Percentiles rank a stretch among this genome's conserved stretches.
Conservation (phyloP, 2,113 vertebrate genomes). For the Corythaixoides concolor region DNA sequence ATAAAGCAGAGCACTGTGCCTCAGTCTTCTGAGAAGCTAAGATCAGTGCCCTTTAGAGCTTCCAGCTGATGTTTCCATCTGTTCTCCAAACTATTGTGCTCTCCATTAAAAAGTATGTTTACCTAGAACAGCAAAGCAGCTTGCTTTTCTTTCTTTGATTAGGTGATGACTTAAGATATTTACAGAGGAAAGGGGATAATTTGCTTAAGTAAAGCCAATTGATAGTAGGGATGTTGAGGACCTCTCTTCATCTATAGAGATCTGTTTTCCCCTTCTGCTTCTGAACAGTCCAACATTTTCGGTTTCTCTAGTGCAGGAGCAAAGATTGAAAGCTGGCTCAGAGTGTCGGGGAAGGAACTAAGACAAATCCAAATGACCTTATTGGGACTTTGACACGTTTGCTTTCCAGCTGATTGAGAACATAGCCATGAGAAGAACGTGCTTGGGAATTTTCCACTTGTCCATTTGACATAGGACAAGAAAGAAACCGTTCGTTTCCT, state of each 20-base stretch:
- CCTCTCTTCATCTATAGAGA: neutral
- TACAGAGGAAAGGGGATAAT: neutral
- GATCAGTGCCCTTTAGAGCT: neutral
- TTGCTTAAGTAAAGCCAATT: neutral
- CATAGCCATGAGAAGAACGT: neutral
- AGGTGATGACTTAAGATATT: neutral
- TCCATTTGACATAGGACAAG: neutral
- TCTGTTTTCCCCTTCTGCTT: neutral
- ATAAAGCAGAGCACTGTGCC: neutral
- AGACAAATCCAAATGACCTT: neutral
- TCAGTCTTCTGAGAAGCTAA: neutral
- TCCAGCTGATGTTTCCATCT: neutral
- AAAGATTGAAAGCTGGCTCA: neutral
- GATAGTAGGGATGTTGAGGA: neutral
- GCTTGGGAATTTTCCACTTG: slow-evolving; percentile 48
- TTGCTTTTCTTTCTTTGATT: slow-evolving; percentile 14
- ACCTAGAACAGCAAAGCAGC: neutral
- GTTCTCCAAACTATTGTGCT: neutral
- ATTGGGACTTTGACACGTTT: neutral
- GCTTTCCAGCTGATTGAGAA: slow-evolving; percentile 24
- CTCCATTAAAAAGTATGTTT: neutral
- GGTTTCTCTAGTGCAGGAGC: neutral
- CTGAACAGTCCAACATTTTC: neutral
- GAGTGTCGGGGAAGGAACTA: neutral
- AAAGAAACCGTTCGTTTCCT: slow-evolving; percentile 27